phyloP scores from a whole-genome alignment of 2,797 vertebrate species.

The Poecilia picta region DNA sequence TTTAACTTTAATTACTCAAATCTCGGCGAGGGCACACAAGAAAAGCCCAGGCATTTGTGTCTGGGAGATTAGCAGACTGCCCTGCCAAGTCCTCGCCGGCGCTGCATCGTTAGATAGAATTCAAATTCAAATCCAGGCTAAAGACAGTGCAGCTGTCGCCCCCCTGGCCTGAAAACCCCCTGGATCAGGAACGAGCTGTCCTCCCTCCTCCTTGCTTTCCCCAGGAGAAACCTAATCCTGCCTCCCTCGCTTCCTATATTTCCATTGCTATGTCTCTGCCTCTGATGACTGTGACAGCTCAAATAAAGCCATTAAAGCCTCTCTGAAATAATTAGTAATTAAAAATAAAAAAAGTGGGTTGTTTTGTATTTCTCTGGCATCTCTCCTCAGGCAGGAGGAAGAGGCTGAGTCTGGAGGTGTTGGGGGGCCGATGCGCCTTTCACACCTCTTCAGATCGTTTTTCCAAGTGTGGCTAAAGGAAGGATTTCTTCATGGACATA shows the following conservation, averaged over 20 bases:
- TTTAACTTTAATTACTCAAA: constrained; percentile 92
- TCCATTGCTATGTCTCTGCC: constrained; percentile 51
- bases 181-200: constrained; percentile 90
- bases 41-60: constrained; percentile 88
- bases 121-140: constrained; percentile 91
- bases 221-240: constrained; percentile 76
- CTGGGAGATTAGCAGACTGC: constrained; percentile 88
- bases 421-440: constrained; percentile 56
- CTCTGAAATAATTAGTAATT: constrained; percentile 85
- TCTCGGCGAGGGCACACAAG: constrained; percentile 87
- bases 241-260: constrained; percentile 64
- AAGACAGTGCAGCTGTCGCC: constrained; percentile 89
- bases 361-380: constrained; percentile 64
- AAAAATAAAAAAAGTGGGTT: constrained; percentile 76
- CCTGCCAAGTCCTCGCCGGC: constrained; percentile 87
- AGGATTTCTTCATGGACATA: constrained; percentile 50
- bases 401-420: constrained; percentile 63
- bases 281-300: constrained; percentile 84
- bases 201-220: constrained; percentile 82
- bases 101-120: constrained; percentile 88
- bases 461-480: constrained; percentile 50
- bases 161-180: constrained; percentile 87
- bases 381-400: constrained; percentile 31
- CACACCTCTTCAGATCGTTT: constrained; percentile 44
- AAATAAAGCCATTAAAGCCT: constrained; percentile 86